Percentiles rank a stretch among this genome's conserved stretches.
phyloP scores from a whole-genome alignment of 37 sponge, comb jelly and placozoan genomes.

The Mnemiopsis leidyi region DNA sequence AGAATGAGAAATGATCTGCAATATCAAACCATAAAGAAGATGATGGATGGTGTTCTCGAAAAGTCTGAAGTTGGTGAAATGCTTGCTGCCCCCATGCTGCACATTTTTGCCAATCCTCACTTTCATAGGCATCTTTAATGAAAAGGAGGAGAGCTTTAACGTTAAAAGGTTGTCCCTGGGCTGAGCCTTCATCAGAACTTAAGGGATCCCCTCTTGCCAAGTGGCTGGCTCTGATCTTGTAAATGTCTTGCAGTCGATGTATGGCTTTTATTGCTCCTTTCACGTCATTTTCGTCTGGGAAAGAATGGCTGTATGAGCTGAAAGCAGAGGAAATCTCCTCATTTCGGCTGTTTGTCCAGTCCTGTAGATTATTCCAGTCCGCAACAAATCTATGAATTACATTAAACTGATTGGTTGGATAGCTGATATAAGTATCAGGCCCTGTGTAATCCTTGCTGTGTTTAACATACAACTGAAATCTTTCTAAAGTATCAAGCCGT shows the following conservation, averaged over 20 bases:
- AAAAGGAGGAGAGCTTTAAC: not conserved
- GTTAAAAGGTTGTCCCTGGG: not conserved
- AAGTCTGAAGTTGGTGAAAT: not conserved
- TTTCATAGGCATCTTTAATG: slow-evolving; percentile 1
- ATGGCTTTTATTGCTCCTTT: slow-evolving; percentile 53
- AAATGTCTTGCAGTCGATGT: slow-evolving; percentile 46
- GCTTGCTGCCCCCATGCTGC: slow-evolving; percentile 60
- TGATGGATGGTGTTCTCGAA: not conserved
- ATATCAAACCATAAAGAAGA: slow-evolving; percentile 32
- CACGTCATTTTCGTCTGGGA: not conserved
- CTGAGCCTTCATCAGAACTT: not conserved
- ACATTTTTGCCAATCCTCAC: slow-evolving; percentile 44
- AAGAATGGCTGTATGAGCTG: not conserved
- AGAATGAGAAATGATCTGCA: slow-evolving; percentile 24
- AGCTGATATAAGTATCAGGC: slow-evolving; percentile 28
- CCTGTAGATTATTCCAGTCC: slow-evolving; percentile 9
- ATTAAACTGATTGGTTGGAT: slow-evolving; percentile 62
- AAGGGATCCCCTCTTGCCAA: not conserved
- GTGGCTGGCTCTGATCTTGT: slow-evolving; percentile 31
- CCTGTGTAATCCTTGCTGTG: slow-evolving; percentile 30
- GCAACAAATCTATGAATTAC: slow-evolving; percentile 57
- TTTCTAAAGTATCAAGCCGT: not conserved
- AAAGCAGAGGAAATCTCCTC: not conserved
- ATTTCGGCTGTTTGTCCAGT: not conserved
- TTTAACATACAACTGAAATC: not conserved